These are phyloP conservation scores for Drosophila jambulina DNA, from an alignment of 1,140 invertebrate genomes.

Conservation along the genomic window DNA sequence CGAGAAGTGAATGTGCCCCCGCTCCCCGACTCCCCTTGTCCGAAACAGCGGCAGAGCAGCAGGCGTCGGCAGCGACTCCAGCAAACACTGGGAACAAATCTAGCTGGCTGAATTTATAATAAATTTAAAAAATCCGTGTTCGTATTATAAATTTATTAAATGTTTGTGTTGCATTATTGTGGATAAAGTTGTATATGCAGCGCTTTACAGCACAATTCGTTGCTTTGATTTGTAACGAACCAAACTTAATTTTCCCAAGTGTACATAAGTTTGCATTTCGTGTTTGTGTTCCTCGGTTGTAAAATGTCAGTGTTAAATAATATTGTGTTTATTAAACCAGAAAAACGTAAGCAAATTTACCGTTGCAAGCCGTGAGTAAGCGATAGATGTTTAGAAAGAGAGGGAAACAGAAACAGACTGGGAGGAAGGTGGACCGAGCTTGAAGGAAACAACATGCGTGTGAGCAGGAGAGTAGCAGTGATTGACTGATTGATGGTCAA, in stretches of 20 bases:
- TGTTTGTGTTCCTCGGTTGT: constrained; percentile 48
- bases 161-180: no score
- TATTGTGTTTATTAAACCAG: constrained; percentile 54
- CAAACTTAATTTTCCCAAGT: background rate
- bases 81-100: constrained; percentile 2
- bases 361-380: constrained; percentile 43
- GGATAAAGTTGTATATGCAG: no score
- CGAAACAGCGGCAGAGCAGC: constrained; percentile 31
- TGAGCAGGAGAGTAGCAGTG: constrained; percentile 8
- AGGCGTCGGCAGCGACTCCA: constrained; percentile 22
- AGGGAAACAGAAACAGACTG: background rate
- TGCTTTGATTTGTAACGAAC: background rate
- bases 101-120: background rate
- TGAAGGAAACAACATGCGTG: constrained; percentile 30
- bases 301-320: constrained; percentile 67
- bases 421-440: constrained; percentile 5
- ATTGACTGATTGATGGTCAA: constrained; percentile 57
- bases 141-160: no score
- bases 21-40: background rate
- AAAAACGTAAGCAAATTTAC: constrained; percentile 58
- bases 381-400: constrained; percentile 24
- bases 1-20: constrained; percentile 71
- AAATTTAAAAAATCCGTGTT: background rate
- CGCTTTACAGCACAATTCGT: no score
- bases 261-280: constrained; percentile 37